These are phyloP conservation scores for Hydrozoanthus tunicans DNA, from an alignment of 64 coral and sea anemone genomes.

Conservation along the genomic window DNA sequence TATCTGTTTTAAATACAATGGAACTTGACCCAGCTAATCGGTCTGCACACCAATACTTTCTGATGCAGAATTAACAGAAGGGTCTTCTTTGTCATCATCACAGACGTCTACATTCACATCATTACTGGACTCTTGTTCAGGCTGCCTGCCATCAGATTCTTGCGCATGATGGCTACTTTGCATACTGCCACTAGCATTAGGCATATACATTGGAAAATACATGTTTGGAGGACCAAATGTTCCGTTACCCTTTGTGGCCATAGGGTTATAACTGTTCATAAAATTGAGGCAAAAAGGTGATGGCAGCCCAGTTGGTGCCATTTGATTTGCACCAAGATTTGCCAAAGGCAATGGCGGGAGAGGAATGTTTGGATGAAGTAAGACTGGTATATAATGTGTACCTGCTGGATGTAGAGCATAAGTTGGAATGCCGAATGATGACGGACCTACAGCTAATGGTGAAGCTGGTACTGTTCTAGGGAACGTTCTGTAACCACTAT, in stretches of 20 bases:
- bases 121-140: neutral
- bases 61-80: neutral
- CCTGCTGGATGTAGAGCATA: conserved; percentile 89
- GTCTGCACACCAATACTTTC: conserved; percentile 39
- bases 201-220: neutral
- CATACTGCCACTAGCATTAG: neutral
- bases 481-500: conserved; percentile 38
- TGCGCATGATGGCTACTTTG: neutral
- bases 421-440: conserved; percentile 67
- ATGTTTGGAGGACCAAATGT: neutral
- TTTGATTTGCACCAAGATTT: conserved; percentile 26
- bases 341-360: conserved; percentile 56
- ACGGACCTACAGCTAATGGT: conserved; percentile 49
- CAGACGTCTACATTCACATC: conserved; percentile 31
- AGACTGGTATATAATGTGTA: conserved; percentile 88
- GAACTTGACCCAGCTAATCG: neutral
- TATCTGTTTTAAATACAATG: no score
- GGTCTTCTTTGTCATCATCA: neutral
- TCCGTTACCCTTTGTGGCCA: neutral
- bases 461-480: conserved; percentile 42
- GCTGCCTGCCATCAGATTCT: neutral
- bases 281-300: conserved; percentile 16
- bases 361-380: conserved; percentile 71
- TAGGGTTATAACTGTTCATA: conserved; percentile 14
- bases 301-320: conserved; percentile 12